Percentiles rank a stretch among this genome's conserved stretches.
These are phyloP conservation scores for Myxocyprinus asiaticus DNA, from an alignment of 2,113 vertebrate genomes.

Conservation along the genomic window DNA sequence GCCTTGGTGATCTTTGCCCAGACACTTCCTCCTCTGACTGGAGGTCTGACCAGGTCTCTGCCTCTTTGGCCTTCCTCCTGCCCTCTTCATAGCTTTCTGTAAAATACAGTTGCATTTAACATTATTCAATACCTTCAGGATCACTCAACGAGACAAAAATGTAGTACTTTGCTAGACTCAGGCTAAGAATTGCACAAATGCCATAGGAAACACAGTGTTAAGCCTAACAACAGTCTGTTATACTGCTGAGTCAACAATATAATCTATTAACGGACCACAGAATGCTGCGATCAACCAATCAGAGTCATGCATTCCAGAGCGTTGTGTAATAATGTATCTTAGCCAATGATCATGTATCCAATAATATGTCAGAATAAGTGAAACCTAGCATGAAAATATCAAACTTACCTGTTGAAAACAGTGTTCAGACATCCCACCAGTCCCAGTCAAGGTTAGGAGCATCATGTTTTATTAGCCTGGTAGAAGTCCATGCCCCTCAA, in stretches of 20 bases:
- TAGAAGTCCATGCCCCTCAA: not conserved
- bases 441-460: not conserved
- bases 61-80: not conserved
- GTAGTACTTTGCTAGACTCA: no score
- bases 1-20: not conserved
- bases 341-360: not conserved
- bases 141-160: not conserved
- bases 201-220: not conserved
- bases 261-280: not conserved
- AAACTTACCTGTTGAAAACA: not conserved
- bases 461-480: not conserved
- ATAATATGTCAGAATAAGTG: not conserved
- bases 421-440: not conserved
- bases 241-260: not conserved
- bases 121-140: no score
- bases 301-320: not conserved
- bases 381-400: not conserved
- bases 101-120: not conserved
- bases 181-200: not conserved
- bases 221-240: not conserved
- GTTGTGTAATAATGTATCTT: not conserved
- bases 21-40: conserved; percentile 3
- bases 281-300: not conserved
- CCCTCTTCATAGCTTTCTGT: conserved; percentile 20
- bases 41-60: not conserved